These are phyloP conservation scores for Drosophila anomalata DNA, from an alignment of 2,888 invertebrate species.

Conservation along the genomic window DNA sequence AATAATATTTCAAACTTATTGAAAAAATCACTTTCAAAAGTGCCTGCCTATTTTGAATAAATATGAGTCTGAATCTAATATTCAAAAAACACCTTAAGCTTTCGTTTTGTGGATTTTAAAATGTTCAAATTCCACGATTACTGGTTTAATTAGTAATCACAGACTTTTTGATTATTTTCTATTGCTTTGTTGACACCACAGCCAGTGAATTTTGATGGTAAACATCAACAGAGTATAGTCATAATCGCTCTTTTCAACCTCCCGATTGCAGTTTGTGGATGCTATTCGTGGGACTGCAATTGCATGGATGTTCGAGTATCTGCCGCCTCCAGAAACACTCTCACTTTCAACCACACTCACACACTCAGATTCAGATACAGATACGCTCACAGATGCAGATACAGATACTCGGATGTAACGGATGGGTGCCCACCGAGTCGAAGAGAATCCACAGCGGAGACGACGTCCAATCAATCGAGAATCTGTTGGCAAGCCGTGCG, in stretches of 20 bases:
- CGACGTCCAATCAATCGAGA: slow-evolving; percentile 64
- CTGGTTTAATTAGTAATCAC: not conserved
- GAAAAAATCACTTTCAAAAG: too few species aligned
- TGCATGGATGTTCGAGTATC: slow-evolving; percentile 14
- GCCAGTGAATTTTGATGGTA: slow-evolving; percentile 35
- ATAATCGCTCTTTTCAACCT: slow-evolving; percentile 44
- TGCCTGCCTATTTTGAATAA: too few species aligned
- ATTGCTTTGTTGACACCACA: slow-evolving; percentile 16
- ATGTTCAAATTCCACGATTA: not conserved
- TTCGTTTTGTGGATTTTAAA: not conserved
- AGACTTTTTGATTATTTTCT: slow-evolving; percentile 13
- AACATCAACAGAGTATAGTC: slow-evolving; percentile 39
- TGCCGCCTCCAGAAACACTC: slow-evolving; percentile 35
- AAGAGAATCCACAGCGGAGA: slow-evolving; percentile 76
- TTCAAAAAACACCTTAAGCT: not conserved
- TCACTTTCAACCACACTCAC: slow-evolving; percentile 30
- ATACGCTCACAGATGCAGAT: slow-evolving; percentile 3
- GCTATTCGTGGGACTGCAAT: slow-evolving; percentile 11
- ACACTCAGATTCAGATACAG: slow-evolving; percentile 2
- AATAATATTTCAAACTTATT: too few species aligned
- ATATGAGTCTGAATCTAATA: not conserved
- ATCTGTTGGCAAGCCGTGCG: slow-evolving; percentile 62
- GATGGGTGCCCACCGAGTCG: slow-evolving; percentile 57
- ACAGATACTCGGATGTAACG: slow-evolving; percentile 33
- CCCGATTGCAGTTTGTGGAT: slow-evolving; percentile 55